Base-by-base conservation (phyloP, 2,113 vertebrate genomes). In the Pseudolaguvia tuberculata region DNA sequence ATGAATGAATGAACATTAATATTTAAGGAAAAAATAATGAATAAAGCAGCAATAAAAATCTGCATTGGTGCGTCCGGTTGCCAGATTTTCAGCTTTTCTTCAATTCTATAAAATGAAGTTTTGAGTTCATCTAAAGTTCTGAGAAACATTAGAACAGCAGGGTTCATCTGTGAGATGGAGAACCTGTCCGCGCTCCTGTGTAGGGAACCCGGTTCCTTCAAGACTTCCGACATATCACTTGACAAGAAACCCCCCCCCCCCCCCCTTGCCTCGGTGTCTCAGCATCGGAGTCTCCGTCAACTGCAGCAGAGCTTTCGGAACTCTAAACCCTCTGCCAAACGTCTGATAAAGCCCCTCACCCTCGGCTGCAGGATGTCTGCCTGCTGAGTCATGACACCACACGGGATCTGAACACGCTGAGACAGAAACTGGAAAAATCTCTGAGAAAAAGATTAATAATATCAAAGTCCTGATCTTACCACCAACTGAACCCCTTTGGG, bases 291-390 rank as follows among this genome's bases (percentile, higher is more conserved):
- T 50, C 20, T 51, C n/a, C 67, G 18, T 76, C 51, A 68, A 57
- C 31, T 68, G 52, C 61, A 45, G 45, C 50, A 59, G 20, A 3
- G 47, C 67, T 75, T 71, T 75, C 59, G 66, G 55, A 79, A 65
- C 59, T 21, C 18, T 5, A 67, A 79, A 66, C 70, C 70, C 51
- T 42, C 39, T 71, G 62, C 59, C 35, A 63, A 55, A 63, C 35
- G 27, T 50, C 17, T n/a, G 39, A 51, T 13, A 66, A 56, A 56
- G 23, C 59, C 59, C 39, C 21, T 65, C 27, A 42, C 29, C 55
- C 62, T 48, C 10, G 27, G 20, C 56, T 20, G 56, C 27, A 31
- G 35, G 20, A 63, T 18, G 31, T 55, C n/a, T 55, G 45, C 59
- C 59, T 47, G 35, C 21, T 1, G 61, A 29, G 27, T 66, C 27